These are phyloP conservation scores for Drosophila orosa DNA, from an alignment of 1,140 invertebrate genomes.

Conservation along the genomic window DNA sequence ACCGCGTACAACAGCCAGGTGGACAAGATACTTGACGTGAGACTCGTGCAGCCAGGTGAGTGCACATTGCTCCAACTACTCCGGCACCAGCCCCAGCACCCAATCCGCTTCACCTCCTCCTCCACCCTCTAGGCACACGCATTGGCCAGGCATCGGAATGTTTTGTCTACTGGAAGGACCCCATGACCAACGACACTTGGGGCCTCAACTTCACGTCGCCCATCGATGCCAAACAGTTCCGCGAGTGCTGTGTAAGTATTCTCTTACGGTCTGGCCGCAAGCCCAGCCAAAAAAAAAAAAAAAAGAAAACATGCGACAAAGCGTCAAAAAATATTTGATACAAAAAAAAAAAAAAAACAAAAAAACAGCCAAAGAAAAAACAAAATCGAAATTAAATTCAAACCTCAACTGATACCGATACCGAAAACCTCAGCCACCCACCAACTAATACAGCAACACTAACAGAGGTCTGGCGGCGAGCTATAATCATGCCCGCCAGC, in stretches of 20 bases:
- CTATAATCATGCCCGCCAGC: slow-evolving; percentile 51
- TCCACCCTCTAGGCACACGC: slow-evolving; percentile 90
- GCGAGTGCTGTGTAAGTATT: slow-evolving; percentile 98
- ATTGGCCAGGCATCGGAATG: slow-evolving; percentile 99
- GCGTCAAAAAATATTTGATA: slow-evolving; percentile 9
- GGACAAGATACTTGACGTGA: slow-evolving; percentile 98
- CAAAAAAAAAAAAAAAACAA: slow-evolving; percentile 11
- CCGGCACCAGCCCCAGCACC: no score
- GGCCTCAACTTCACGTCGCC: slow-evolving; percentile 98
- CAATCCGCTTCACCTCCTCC: not conserved
- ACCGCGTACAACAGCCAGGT: slow-evolving; percentile 99
- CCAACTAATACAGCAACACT: slow-evolving; percentile 51
- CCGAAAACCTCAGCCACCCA: slow-evolving; percentile 66
- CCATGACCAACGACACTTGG: slow-evolving; percentile 98
- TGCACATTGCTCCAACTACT: slow-evolving; percentile 15
- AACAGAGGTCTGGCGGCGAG: slow-evolving; percentile 44
- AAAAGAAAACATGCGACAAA: slow-evolving; percentile 12
- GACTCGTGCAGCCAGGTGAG: slow-evolving; percentile 97
- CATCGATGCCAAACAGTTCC: slow-evolving; percentile 98
- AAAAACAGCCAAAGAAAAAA: slow-evolving; percentile 34
- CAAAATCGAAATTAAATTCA: slow-evolving; percentile 44
- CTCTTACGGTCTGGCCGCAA: slow-evolving; percentile 78
- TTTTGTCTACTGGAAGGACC: slow-evolving; percentile 99
- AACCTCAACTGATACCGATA: slow-evolving; percentile 61
- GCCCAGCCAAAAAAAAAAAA: slow-evolving; percentile 20